Evolutionary conservation across 2,797 vertebrate species (phyloP).

Genomic region (Oryzias dopingdopingensis): DNA sequence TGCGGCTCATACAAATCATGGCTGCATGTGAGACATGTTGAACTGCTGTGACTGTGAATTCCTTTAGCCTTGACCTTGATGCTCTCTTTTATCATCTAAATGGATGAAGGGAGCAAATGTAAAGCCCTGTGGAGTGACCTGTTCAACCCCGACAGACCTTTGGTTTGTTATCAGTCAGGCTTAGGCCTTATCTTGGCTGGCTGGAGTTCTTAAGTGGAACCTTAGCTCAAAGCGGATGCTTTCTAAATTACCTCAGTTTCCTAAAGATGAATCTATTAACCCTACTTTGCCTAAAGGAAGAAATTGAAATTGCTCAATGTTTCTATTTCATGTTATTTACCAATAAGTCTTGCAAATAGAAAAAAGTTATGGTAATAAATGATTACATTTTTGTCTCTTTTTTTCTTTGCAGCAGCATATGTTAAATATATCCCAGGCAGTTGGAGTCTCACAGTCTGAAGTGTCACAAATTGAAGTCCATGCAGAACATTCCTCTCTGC

Average conservation of each 20-base stretch:
- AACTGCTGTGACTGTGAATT: slow-evolving; percentile 22
- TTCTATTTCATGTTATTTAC: slow-evolving; percentile 2
- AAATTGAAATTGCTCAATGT: slow-evolving; percentile 17
- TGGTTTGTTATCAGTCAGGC: slow-evolving; percentile 44
- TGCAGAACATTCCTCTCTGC: background rate
- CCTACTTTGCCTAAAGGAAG: slow-evolving; percentile 30
- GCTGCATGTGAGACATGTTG: slow-evolving; percentile 14
- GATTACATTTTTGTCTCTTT: background rate
- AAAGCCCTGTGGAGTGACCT: slow-evolving; percentile 40
- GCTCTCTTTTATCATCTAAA: slow-evolving; percentile 39
- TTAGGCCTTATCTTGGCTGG: slow-evolving; percentile 47
- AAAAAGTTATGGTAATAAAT: background rate
- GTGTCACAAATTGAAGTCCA: slow-evolving; percentile 48
- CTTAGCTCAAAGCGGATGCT: slow-evolving; percentile 37
- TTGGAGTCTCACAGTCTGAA: slow-evolving; percentile 23
- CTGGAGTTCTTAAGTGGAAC: slow-evolving; percentile 43
- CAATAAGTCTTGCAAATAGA: background rate
- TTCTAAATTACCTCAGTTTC: slow-evolving; percentile 47
- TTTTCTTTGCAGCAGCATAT: slow-evolving; percentile 57
- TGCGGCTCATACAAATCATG: slow-evolving; percentile 14
- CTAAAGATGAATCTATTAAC: slow-evolving; percentile 32
- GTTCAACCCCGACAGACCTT: slow-evolving; percentile 35
- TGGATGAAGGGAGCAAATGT: slow-evolving; percentile 30
- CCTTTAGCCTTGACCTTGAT: slow-evolving; percentile 50
- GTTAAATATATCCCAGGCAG: slow-evolving; percentile 43